These are phyloP conservation scores for Eira barbara DNA, from an alignment of 2,113 vertebrate species.

Conservation along the genomic window DNA sequence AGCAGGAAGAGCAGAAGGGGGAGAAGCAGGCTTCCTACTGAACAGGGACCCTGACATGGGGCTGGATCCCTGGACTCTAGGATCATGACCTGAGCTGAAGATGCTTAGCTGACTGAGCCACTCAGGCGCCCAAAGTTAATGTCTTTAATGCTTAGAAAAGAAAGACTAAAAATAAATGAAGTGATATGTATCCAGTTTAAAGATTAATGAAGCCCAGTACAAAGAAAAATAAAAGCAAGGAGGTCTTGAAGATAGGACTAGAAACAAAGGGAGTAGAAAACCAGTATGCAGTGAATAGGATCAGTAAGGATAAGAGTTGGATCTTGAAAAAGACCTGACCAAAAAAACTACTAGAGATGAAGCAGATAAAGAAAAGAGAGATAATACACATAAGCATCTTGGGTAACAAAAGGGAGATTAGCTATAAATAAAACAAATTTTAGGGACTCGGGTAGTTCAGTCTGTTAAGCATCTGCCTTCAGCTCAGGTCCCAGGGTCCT, in stretches of 20 bases:
- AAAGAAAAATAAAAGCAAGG: not conserved
- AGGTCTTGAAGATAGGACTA: not conserved
- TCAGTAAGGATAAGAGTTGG: not conserved
- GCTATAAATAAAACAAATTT: not conserved
- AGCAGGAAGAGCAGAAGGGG: too few species aligned
- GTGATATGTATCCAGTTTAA: not conserved
- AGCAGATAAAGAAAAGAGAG: not conserved
- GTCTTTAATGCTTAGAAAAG: not conserved
- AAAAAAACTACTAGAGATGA: not conserved
- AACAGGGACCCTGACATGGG: too few species aligned
- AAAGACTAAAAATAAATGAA: not conserved
- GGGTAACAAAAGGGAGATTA: not conserved
- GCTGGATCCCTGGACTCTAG: too few species aligned
- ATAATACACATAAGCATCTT: not conserved
- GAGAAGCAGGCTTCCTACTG: too few species aligned
- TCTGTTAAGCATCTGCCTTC: too few species aligned
- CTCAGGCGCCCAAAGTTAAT: not conserved
- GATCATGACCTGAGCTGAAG: too few species aligned
- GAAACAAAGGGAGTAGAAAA: not conserved
- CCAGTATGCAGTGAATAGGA: not conserved
- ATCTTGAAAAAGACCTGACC: not conserved
- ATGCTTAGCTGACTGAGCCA: too few species aligned
- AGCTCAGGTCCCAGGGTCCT: too few species aligned
- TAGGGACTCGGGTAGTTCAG: not conserved
- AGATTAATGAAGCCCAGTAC: not conserved